Evolutionary conservation across 2,113 vertebrate species (phyloP).

Genomic region (Andinoacara biseriatus): DNA sequence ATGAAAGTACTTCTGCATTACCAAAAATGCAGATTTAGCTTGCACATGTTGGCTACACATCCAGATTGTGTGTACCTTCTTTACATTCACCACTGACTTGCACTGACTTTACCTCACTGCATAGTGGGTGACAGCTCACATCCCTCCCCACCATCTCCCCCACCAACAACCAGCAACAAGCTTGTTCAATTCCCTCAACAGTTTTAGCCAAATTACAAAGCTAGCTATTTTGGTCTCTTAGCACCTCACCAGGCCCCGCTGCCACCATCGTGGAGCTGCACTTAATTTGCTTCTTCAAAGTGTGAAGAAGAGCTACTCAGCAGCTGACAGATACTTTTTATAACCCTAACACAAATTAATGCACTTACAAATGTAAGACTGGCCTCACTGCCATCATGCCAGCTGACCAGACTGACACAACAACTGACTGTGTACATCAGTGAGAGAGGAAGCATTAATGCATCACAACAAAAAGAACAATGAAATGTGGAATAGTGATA

Average conservation of each 20-base stretch:
- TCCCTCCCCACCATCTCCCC: too few relatives aligned
- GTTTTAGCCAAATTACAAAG: rapidly evolving
- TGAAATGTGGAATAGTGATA: neutral
- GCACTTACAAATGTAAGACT: neutral
- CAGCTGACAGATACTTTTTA: neutral
- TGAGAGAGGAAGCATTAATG: too few relatives aligned
- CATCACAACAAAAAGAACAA: neutral
- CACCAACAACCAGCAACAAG: too few relatives aligned
- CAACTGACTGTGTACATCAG: neutral
- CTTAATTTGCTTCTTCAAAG: neutral
- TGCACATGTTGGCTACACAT: neutral
- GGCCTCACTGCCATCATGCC: neutral
- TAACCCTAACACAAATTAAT: neutral
- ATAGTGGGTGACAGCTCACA: too few relatives aligned
- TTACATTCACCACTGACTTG: too few relatives aligned
- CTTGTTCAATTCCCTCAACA: too few relatives aligned
- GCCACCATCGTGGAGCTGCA: neutral
- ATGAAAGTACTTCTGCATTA: neutral
- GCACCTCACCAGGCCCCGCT: neutral
- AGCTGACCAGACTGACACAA: neutral
- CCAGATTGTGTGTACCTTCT: too few relatives aligned
- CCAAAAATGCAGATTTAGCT: neutral
- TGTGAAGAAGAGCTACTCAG: neutral
- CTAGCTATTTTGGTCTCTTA: neutral
- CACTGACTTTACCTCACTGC: too few relatives aligned